phyloP scores from a whole-genome alignment of 2,888 invertebrate genomes.

The Plagiodera versicolora region DNA sequence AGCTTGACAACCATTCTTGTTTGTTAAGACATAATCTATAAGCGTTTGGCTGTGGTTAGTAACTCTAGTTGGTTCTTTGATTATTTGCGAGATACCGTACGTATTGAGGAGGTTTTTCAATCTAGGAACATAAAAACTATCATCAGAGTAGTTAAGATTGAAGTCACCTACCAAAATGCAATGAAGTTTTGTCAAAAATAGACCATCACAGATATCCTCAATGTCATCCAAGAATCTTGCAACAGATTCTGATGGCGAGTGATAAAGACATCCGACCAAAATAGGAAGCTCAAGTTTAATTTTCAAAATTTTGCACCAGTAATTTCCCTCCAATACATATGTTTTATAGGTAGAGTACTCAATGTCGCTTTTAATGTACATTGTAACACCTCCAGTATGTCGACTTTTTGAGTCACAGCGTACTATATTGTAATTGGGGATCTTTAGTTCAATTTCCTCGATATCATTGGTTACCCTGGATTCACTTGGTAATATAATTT shows the following conservation, averaged over 20 bases:
- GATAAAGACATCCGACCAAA: slow-evolving; percentile 8
- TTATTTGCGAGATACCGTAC: background rate
- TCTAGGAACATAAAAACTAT: slow-evolving; percentile 1
- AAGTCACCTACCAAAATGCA: background rate
- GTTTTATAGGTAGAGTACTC: background rate
- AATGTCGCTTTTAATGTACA: background rate
- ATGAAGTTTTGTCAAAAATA: too few relatives aligned
- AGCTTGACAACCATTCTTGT: too few relatives aligned
- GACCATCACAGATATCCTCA: background rate
- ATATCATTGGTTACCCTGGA: too few relatives aligned
- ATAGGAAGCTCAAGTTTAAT: background rate
- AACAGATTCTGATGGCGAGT: too few relatives aligned
- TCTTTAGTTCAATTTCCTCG: background rate
- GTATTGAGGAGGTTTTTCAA: background rate
- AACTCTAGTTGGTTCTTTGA: slow-evolving; percentile 5
- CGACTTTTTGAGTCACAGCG: slow-evolving; percentile 5
- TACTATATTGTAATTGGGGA: background rate
- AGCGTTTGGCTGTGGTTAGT: slow-evolving; percentile 5
- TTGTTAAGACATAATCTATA: slow-evolving; percentile 7
- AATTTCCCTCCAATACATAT: background rate
- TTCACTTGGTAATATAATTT: too few relatives aligned
- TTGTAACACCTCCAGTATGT: background rate
- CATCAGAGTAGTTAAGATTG: background rate
- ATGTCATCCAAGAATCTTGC: too few relatives aligned
- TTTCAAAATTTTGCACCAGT: too few relatives aligned